Base-by-base conservation (phyloP, 2,888 invertebrate genomes). In the Microctonus aethiopoides region DNA sequence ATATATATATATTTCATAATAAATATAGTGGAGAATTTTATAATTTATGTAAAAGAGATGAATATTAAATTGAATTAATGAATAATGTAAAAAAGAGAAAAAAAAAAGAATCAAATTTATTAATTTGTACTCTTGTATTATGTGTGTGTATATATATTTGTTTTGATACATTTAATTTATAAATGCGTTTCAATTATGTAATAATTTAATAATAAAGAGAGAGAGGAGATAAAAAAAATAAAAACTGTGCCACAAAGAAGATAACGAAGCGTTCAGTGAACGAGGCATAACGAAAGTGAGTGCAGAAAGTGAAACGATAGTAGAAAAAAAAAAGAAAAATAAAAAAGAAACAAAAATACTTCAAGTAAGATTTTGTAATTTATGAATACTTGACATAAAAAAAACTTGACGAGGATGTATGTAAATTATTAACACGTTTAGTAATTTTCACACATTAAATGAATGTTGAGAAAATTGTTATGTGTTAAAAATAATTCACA, bases 171-270 rank as follows among this genome's bases (percentile, higher is more conserved):
- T 26, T 54, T 24, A 54, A 56, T 39, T 64, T 13, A 11, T 41
- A 26, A 24, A 26, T 32, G 11, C 22, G 63, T 61, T 11, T 36
- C 22, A 24, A 67, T 36, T 20, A 62, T 63, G 62, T 57, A 63
- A 34, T 67, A 60, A 26, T 36, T 46, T 46, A 64, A 34, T 22
- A 51, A 46, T 24, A 20, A 29, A 26, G 34, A 39, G n/a, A n/a
- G n/a, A n/a, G n/a, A n/a, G n/a, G n/a, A n/a, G n/a, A 20, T 24
- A 67, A 20, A 10, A 29, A 57, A 57, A n/a, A 29, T 10, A 57
- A n/a, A n/a, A n/a, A n/a, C 10, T 57, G 57, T 57, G 57, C 16
- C 26, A 24, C 32, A 34, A 61, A 41, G 10, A 13, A 5, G 4
- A 29, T 59, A 51, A 9, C 41, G 57, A 56, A n/a, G n/a, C n/a